Evolutionary conservation across 2,888 invertebrate genomes (phyloP).

Genomic region (Rotaria magnacalcarata): DNA sequence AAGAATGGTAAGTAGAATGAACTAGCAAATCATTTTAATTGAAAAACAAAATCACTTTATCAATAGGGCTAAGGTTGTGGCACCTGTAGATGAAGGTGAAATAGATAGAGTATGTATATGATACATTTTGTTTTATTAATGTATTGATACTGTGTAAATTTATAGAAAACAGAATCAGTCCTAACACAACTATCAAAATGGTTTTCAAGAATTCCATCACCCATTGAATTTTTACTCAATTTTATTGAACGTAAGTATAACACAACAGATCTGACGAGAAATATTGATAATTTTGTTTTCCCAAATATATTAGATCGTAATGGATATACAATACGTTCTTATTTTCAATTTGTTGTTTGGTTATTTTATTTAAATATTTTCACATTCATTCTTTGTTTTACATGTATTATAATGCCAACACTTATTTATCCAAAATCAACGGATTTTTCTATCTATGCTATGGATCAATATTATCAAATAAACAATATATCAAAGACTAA

Average conservation of each 20-base stretch:
- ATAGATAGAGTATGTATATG: neutral
- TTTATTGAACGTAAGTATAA: neutral
- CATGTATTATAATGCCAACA: neutral
- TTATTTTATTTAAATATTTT: conserved; percentile 22
- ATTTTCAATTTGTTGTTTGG: conserved; percentile 32
- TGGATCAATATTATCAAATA: neutral
- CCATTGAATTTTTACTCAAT: neutral
- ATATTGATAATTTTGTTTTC: neutral
- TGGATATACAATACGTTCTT: conserved; percentile 28
- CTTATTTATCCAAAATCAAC: neutral
- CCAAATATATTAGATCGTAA: neutral
- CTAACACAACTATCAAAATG: neutral
- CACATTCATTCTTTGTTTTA: neutral
- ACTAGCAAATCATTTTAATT: neutral
- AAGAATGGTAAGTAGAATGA: neutral
- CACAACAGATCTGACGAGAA: neutral
- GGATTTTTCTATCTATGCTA: neutral
- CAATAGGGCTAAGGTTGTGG: neutral
- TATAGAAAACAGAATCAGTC: neutral
- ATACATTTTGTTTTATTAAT: too few relatives aligned
- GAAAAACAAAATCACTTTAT: neutral
- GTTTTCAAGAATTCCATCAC: neutral
- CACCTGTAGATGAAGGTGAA: neutral
- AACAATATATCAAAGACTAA: neutral
- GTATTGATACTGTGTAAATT: neutral